Base-by-base conservation (phyloP, 2,113 vertebrate species). In the Anarhynchus alexandrinus region DNA sequence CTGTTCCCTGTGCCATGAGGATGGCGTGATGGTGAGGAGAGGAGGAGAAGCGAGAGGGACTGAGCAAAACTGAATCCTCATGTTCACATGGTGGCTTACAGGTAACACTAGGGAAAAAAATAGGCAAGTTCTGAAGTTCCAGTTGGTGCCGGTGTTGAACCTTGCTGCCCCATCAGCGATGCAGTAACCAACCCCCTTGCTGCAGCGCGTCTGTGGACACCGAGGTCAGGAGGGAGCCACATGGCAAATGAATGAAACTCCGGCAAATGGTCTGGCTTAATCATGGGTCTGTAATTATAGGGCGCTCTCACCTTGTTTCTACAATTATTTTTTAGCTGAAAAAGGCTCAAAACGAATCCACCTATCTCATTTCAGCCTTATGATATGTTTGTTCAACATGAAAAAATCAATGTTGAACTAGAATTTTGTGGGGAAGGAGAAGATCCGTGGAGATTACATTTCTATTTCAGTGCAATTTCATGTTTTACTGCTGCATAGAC, bases 351-450 rank as follows among this genome's bases (percentile, higher is more conserved):
- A 59, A 78, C 74, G 73, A 95, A 86, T 83, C 80, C 64, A 57
- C 47, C 27, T 51, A 1, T 64, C 70, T 93, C 57, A 36, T 76
- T 95, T 79, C 61, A 83, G 82, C 92, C 88, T 45, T 59, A n/a
- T 36, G 25, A 73, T 85, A 45, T 93, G 90, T 98, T 97, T 97
- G 91, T 93, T 93, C 88, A 93, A 96, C 80, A 86, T 59, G 11
- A 29, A 96, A 82, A 94, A 92, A 94, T 97, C 86, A 12, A 79
- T 96, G 96, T 93, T 92, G 94, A 96, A 92, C 78, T 57, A 72
- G 93, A 67, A 58, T 73, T 90, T 86, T 58, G 89, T 59, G 40
- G 88, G 85, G 90, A 88, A 94, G 86, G 59, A 88, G 90, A 71
- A 95, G 78, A 91, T 94, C 97, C 22, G 0, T 72, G 86, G 59